Evolutionary conservation across 2,797 vertebrate genomes (phyloP).

Genomic region (Champsocephalus gunnari): DNA sequence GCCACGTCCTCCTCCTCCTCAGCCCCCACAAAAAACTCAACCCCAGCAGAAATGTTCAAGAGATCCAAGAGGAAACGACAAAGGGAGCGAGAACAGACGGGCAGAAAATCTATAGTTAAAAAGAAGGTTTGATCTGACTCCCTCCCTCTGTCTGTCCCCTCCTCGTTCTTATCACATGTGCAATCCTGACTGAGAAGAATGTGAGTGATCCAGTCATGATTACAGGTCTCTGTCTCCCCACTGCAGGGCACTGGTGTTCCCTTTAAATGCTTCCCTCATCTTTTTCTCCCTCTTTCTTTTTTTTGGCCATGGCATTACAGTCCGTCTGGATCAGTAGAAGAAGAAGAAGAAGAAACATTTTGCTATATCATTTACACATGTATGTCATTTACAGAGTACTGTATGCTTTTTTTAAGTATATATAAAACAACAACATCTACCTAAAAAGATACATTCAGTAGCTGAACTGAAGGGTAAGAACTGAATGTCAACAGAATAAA

Average conservation of each 20-base stretch:
- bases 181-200: slow-evolving; percentile 61
- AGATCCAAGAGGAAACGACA: slow-evolving; percentile 42
- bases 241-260: slow-evolving; percentile 46
- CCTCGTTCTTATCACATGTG: slow-evolving; percentile 66
- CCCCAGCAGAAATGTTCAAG: slow-evolving; percentile 44
- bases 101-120: slow-evolving; percentile 61
- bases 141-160: slow-evolving; percentile 27
- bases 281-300: slow-evolving; percentile 12
- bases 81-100: slow-evolving; percentile 22
- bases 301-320: slow-evolving; percentile 40
- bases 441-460: slow-evolving; percentile 87
- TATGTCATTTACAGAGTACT: slow-evolving; percentile 83
- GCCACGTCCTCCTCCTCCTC: background rate
- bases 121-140: slow-evolving; percentile 40
- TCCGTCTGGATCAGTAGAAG: slow-evolving; percentile 55
- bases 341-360: slow-evolving; percentile 74
- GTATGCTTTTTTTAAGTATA: slow-evolving; percentile 60
- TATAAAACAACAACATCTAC: slow-evolving; percentile 83
- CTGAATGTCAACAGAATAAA: slow-evolving; percentile 73
- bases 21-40: background rate
- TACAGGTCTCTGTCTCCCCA: slow-evolving; percentile 60
- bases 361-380: slow-evolving; percentile 78
- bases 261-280: slow-evolving; percentile 43
- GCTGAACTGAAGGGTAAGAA: slow-evolving; percentile 79
- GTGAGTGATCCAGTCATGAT: slow-evolving; percentile 67